Evolutionary conservation across 2,113 vertebrate genomes (phyloP).

Genomic region (Rhea pennata): DNA sequence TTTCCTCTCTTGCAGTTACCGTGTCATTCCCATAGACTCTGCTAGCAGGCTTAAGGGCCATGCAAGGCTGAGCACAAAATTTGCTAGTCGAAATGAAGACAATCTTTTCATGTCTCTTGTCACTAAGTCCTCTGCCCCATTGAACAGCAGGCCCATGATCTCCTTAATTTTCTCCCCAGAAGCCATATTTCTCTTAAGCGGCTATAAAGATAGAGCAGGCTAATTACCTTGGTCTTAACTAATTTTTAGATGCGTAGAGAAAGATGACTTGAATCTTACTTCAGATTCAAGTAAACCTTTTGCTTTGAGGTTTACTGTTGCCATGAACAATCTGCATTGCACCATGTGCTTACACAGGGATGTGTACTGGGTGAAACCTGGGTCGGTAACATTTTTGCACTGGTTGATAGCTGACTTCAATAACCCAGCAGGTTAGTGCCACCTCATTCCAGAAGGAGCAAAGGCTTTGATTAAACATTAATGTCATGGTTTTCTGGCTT

Average conservation of each 20-base stretch:
- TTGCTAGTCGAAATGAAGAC: background rate
- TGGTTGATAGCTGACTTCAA: background rate
- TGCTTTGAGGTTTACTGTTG: background rate
- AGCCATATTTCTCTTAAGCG: background rate
- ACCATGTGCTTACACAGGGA: background rate
- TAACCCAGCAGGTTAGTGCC: background rate
- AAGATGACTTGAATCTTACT: background rate
- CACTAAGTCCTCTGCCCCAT: background rate
- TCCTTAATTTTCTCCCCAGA: background rate
- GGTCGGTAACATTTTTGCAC: background rate
- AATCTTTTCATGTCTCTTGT: background rate
- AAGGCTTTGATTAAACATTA: conserved; percentile 11
- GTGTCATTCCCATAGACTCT: background rate
- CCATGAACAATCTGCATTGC: background rate
- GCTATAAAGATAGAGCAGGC: background rate
- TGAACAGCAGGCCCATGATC: background rate
- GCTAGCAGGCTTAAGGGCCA: background rate
- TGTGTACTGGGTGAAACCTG: background rate
- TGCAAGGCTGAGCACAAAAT: background rate
- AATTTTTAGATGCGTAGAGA: background rate
- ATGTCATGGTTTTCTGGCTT: background rate
- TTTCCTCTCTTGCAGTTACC: background rate
- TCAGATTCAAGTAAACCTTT: background rate
- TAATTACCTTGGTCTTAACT: background rate
- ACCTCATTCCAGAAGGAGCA: background rate